phyloP scores from a whole-genome alignment of 37 sponge, comb jelly and placozoan species.

The Diacarnus erythraeanus region DNA sequence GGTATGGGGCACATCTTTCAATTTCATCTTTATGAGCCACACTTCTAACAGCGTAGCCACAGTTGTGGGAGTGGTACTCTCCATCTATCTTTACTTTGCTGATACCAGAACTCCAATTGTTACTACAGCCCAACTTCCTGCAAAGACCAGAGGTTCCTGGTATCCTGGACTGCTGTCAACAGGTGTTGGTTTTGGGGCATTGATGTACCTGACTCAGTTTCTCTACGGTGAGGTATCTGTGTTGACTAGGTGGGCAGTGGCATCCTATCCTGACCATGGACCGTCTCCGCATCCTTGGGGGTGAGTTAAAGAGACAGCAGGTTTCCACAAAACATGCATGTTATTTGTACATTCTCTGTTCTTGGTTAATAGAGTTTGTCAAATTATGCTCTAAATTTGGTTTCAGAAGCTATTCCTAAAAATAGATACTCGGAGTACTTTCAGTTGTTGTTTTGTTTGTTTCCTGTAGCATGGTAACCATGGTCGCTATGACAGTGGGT shows the following conservation, averaged over 20 bases:
- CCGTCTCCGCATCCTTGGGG: conserved; percentile 56
- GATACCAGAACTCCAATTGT: conserved; percentile 39
- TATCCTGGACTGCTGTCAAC: conserved; percentile 12
- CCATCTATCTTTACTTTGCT: conserved; percentile 10
- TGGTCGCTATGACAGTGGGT: conserved; percentile 9
- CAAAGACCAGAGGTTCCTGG: not conserved
- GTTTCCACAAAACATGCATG: no score
- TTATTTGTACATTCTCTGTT: no score
- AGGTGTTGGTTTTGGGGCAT: conserved; percentile 44
- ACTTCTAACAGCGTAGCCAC: conserved; percentile 17
- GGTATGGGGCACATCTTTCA: conserved; percentile 46
- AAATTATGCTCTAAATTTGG: no score
- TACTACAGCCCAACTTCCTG: not conserved
- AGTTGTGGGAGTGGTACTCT: conserved; percentile 4
- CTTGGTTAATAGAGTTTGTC: no score
- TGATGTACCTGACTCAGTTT: conserved; percentile 51
- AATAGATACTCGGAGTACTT: no score
- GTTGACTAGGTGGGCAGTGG: conserved; percentile 48
- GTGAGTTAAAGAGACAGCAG: conserved; percentile 31
- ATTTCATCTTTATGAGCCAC: conserved; percentile 28
- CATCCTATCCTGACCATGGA: conserved; percentile 35
- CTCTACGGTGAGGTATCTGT: conserved; percentile 60
- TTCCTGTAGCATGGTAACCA: not conserved
- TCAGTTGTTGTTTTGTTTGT: not conserved
- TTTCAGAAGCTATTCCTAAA: no score